Evolutionary conservation across 2,797 vertebrate genomes (phyloP), one percentile per base, ranked within the genome.

Genomic region (Epinephelus malabaricus): DNA sequence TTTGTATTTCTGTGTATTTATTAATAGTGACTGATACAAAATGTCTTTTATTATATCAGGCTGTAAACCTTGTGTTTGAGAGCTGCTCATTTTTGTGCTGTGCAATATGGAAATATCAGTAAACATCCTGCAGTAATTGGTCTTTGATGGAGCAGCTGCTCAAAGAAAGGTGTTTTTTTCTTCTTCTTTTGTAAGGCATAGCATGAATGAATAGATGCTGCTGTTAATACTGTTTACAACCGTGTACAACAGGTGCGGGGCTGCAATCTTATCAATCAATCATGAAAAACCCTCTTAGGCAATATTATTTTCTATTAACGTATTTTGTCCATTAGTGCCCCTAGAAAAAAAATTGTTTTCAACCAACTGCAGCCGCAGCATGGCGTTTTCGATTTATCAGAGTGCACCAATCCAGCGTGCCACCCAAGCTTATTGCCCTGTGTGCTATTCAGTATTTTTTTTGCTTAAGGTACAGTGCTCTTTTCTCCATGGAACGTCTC

Each of bases 391-490:
- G 12, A 88, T 87, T 79, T 69, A 85, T 89, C 82, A 68, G 46
- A 79, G 78, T 81, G 79, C 87, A 80, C 74, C 77, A 80, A 78
- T 84, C 80, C 77, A 58, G 45, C 5, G 50, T 84, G 75, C 72
- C 80, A 83, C 63, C 81, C 53, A 82, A 85, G 73, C 77, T 59
- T 85, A 78, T 84, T 86, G 81, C 87, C 84, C 69, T 88, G 65
- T 89, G 75, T 86, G 82, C 86, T 91, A 68, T 82, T 88, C 82
- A 88, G 88, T 85, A 77, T 68, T 76, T 83, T 91, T 91, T 86
- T 84, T 85, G 86, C 88, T 87, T 69, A 93, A 95, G 92, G 93
- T 94, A 94, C 90, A 88, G 89, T 91, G 82, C 86, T 86, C 79
- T 91, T 90, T 89, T 84, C 87, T 87, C 88, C 85, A 79, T 85